Conservation (phyloP, 64 coral and sea anemone species). For the Orbicella faveolata region DNA sequence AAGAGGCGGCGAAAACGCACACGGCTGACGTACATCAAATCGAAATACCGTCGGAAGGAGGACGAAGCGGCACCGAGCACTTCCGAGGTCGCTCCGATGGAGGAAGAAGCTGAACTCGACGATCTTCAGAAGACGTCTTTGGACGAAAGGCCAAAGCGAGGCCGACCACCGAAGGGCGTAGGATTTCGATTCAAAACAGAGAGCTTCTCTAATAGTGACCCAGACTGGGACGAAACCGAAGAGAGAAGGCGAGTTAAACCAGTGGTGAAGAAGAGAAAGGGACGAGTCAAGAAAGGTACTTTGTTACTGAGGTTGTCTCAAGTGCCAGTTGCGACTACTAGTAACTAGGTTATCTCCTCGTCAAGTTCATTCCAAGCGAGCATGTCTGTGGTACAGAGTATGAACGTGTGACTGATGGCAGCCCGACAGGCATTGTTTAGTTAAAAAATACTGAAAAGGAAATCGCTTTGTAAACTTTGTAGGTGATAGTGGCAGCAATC, state of each 20-base stretch:
- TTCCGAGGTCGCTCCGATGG: conserved; percentile 27
- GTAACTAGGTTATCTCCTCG: too few relatives aligned
- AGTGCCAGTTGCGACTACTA: not conserved
- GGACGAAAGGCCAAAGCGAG: conserved; percentile 74
- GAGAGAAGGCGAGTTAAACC: conserved; percentile 64
- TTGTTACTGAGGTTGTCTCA: not conserved
- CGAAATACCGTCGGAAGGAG: conserved; percentile 77
- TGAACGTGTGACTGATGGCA: too few relatives aligned
- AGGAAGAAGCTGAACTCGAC: conserved; percentile 51
- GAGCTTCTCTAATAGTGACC: conserved; percentile 55
- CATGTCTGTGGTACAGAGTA: too few relatives aligned
- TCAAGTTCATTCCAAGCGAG: too few relatives aligned
- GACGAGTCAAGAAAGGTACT: conserved; percentile 65
- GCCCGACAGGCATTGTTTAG: too few relatives aligned
- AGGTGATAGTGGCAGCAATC: too few relatives aligned
- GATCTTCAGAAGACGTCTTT: conserved; percentile 45
- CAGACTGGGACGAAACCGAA: conserved; percentile 81
- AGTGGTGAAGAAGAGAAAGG: conserved; percentile 61
- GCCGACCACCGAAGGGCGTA: conserved; percentile 61
- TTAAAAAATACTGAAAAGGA: too few relatives aligned
- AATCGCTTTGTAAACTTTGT: too few relatives aligned
- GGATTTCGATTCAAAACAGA: conserved; percentile 44
- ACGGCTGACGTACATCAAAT: conserved; percentile 78
- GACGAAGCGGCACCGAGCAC: conserved; percentile 62
- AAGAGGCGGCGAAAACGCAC: conserved; percentile 74